These are phyloP conservation scores for Hyperopisus bebe DNA, from an alignment of 2,113 vertebrate genomes.

Conservation along the genomic window DNA sequence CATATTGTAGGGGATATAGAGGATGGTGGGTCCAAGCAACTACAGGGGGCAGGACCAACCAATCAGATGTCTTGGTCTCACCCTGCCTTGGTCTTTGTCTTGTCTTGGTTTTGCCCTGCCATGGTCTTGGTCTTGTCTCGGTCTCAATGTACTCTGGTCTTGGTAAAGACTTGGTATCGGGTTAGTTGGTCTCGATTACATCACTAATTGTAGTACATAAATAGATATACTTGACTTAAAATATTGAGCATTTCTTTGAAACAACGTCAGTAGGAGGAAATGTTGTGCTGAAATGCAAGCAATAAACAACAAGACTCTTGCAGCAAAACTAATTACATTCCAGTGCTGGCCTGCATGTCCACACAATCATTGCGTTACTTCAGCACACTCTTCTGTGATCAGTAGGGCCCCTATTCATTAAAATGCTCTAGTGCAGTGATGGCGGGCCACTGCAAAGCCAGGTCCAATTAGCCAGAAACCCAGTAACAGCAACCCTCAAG, in stretches of 20 bases:
- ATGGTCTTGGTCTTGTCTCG: too few relatives aligned
- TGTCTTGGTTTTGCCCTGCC: too few relatives aligned
- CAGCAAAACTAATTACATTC: background rate
- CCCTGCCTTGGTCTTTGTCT: too few relatives aligned
- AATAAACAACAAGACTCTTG: background rate
- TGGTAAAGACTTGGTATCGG: too few relatives aligned
- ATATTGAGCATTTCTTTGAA: background rate
- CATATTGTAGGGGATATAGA: too few relatives aligned
- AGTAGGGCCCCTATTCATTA: background rate
- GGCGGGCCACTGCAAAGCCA: background rate
- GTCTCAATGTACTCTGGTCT: too few relatives aligned
- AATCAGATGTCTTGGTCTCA: too few relatives aligned
- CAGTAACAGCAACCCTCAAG: background rate
- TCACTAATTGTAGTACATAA: background rate
- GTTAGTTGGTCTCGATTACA: too few relatives aligned
- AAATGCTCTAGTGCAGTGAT: background rate
- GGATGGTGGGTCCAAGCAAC: too few relatives aligned
- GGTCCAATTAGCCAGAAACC: background rate
- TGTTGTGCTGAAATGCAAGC: background rate
- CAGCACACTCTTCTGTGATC: background rate
- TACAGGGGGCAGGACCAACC: too few relatives aligned
- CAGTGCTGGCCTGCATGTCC: background rate
- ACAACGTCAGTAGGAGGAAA: background rate
- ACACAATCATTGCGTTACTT: background rate
- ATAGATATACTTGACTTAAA: background rate